Conservation (phyloP, 1,140 invertebrate species). For the Bombus fervidus region DNA sequence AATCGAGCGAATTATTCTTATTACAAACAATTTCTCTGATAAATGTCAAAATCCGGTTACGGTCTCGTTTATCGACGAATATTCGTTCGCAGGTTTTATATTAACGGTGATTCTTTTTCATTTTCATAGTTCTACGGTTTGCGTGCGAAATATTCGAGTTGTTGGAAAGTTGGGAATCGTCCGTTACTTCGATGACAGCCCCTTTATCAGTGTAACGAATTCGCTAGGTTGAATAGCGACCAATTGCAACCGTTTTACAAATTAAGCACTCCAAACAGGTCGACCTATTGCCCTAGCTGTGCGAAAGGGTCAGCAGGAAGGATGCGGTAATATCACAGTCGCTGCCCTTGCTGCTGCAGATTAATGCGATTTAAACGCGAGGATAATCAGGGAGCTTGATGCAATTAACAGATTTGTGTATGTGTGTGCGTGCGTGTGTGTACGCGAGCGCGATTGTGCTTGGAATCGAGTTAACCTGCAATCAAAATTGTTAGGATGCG, state of each 20-base stretch:
- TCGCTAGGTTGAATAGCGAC: constrained; percentile 3
- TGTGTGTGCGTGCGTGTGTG: neutral
- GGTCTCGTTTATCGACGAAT: no score
- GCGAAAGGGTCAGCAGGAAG: constrained; percentile 50
- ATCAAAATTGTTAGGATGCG: constrained; percentile 46
- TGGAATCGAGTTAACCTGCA: constrained; percentile 51
- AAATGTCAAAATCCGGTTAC: no score
- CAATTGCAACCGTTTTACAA: constrained; percentile 41
- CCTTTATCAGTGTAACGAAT: constrained; percentile 17
- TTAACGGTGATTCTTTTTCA: neutral
- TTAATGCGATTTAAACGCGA: constrained; percentile 65
- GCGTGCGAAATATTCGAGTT: neutral
- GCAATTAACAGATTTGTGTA: constrained; percentile 50
- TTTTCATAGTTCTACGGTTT: neutral
- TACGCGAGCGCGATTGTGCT: neutral
- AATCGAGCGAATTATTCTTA: no score
- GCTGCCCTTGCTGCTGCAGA: constrained; percentile 48
- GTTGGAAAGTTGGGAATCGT: neutral
- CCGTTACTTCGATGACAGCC: neutral
- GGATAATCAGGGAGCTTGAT: constrained; percentile 65
- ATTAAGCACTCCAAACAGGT: constrained; percentile 37
- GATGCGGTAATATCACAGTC: constrained; percentile 56
- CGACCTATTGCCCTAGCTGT: constrained; percentile 31
- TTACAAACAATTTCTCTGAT: no score
- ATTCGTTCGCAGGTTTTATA: no score